Percentiles rank a stretch among this genome's conserved stretches.
phyloP scores from a whole-genome alignment of 2,888 invertebrate genomes.

The Drosophila barbarae region DNA sequence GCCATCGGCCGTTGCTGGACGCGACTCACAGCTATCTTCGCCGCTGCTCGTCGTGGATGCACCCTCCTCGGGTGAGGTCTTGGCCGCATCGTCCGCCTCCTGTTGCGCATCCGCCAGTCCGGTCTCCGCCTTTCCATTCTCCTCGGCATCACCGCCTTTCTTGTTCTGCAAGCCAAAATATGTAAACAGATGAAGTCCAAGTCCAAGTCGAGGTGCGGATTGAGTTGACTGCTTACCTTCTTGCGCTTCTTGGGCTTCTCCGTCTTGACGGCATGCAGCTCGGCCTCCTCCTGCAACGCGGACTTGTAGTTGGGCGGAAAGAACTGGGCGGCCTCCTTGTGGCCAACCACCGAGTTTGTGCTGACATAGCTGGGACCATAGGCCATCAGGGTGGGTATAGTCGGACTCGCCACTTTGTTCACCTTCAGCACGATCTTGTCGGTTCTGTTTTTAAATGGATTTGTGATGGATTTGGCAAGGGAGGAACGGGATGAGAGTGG shows the following conservation, averaged over 20 bases:
- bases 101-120: slow-evolving; percentile 45
- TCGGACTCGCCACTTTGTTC: slow-evolving; percentile 83
- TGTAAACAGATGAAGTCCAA: neutral
- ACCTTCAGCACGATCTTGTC: slow-evolving; percentile 87
- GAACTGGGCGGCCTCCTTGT: slow-evolving; percentile 83
- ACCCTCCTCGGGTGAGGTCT: slow-evolving; percentile 64
- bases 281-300: slow-evolving; percentile 78
- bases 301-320: slow-evolving; percentile 83
- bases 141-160: slow-evolving; percentile 53
- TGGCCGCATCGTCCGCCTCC: slow-evolving; percentile 56
- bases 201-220: neutral
- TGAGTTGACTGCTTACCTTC: slow-evolving; percentile 42
- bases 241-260: slow-evolving; percentile 81
- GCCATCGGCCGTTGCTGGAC: slow-evolving; percentile 65
- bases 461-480: neutral
- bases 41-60: slow-evolving; percentile 64
- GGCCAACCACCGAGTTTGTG: slow-evolving; percentile 84
- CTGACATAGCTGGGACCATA: slow-evolving; percentile 86
- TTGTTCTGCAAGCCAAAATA: slow-evolving; percentile 54
- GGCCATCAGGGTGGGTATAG: slow-evolving; percentile 83
- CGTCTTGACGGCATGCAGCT: slow-evolving; percentile 66
- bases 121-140: slow-evolving; percentile 32
- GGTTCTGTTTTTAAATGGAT: slow-evolving; percentile 79
- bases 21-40: slow-evolving; percentile 63
- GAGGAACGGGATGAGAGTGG: neutral